Base-by-base conservation (phyloP, 2,113 vertebrate species). In the Panurus biarmicus region DNA sequence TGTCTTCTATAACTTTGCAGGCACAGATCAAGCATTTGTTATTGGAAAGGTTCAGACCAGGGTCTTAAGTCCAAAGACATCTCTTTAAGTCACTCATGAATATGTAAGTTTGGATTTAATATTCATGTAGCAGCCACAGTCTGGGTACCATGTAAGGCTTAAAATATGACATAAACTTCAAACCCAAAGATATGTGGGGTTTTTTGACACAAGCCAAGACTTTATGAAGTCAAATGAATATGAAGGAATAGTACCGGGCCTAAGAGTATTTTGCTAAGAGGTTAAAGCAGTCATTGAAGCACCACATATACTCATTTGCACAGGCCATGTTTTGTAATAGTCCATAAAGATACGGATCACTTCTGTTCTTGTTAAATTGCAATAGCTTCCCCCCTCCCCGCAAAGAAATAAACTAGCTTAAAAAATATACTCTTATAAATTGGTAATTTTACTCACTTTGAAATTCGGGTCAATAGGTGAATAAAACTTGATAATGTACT, bases 331-430 rank as follows among this genome's bases (percentile, higher is more conserved):
- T 87, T 89, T 38, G 11, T 75, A 51, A 26, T 20, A 18, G 14
- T 38, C 24, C 40, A 13, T 56, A 67, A 80, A 85, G 35, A 28
- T 38, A 53, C 0, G 1, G 15, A 40, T 16, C 69, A 28, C 33
- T 40, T 81, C 33, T 75, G 6, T 58, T 82, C 61, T 65, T 78
- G 22, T 10, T 74, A 60, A 79, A 67, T 25, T 72, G 40, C 33
- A 50, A 28, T 47, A 3, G 11, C 16, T 13, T 40, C 1, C 5
- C 6, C 18, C 1, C 11, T n/a, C n/a, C n/a, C n/a, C n/a, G n/a
- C 18, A 22, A 62, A 64, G 6, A 35, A 73, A 71, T 9, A 13
- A 20, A 40, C 4, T 47, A 47, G 4, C 9, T 54, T 66, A 53
- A 31, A 53, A 87, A 56, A 9, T 9, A 7, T 24, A 64, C 13